Evolutionary conservation across 1,140 invertebrate species (phyloP), one percentile per base, ranked within the genome.

Genomic region (Papilio glaucus): DNA sequence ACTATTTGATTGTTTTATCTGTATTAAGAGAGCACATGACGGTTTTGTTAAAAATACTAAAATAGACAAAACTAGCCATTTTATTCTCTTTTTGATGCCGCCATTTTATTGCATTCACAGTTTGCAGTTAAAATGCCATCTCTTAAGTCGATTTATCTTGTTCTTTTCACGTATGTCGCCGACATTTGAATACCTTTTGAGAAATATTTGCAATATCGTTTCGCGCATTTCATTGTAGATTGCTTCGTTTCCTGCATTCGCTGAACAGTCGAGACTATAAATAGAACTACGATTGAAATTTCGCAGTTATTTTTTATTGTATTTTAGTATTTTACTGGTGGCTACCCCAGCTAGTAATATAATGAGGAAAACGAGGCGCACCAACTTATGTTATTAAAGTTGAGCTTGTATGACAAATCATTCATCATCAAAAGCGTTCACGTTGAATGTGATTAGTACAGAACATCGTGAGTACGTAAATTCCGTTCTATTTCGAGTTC

Each of bases 151-250:
- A 24, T 53, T 12, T 53, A 53, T 53, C 45, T 49, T 53, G 49
- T 10, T 53, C 49, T 53, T 53, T 53, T 53, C 49, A 13, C 49
- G 49, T 53, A 53, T 53, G 49, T 53, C 49, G 49, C 24, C 49
- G 49, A 53, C 49, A 13, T 53, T 53, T 53, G 49, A 53, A 53
- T 53, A 5, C 49, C 49, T 57, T 57, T 57, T 57, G 49, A 57
- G 0, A 57, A 13, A 57, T 57, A 57, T 24, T 57, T 57, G 49
- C 49, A 57, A 57, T 57, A 57, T 57, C 49, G 49, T 24, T 24
- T 57, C 21, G 21, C 21, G 49, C 9, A 24, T 57, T 57, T 21
- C 24, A 57, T 57, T 57, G 24, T 57, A 0, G 2, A 57, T 13
- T 57, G 10, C 49, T 57, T 57, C 49, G 49, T 57, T 26, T 26